Evolutionary conservation across 2,113 vertebrate species (phyloP), one percentile per base, ranked within the genome.

Genomic region (Erythrocercus mccallii): DNA sequence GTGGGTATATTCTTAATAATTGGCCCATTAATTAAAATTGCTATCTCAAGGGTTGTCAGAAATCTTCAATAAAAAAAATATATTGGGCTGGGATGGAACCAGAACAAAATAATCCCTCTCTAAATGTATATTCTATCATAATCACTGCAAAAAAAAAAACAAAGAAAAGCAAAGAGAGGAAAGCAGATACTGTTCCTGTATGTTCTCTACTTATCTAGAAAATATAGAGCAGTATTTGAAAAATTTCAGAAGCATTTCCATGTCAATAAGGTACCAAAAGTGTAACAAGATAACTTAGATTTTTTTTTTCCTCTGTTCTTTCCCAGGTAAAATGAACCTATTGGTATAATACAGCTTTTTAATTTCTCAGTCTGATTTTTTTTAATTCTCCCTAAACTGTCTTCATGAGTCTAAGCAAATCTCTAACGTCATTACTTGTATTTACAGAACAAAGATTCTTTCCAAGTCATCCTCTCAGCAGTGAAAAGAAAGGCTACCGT

Each of bases 21-120:
- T 81, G 44, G 48, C 22, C 66, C 78, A 65, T 68, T 86, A 88
- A 86, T 93, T 88, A 88, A 92, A 96, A 88, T 76, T 56, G 18
- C 37, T 81, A 51, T 66, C 54, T 93, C 78, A 66, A 77, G 15
- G 8, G 20, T 23, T 92, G 77, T 80, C 68, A 95, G 58, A 76
- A 89, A 28, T 79, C 53, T 76, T 82, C 48, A 48, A 3, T 40
- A 4, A 62, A 92, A 77, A 31, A 60, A 51, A 51, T 5, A 19
- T 23, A 69, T 16, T 51, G 38, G 18, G 10, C 24, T 80, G 11
- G 23, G 25, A 15, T 76, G 33, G 38, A 88, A 83, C 50, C 7
- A 78, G n/a, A 28, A 91, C 14, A 40, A 81, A 92, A 81, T 12
- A 80, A 51, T 37, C 45, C 30, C 14, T 73, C 48, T 76, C 53